phyloP scores from a whole-genome alignment of 2,797 vertebrate genomes.

The Saguinus oedipus region DNA sequence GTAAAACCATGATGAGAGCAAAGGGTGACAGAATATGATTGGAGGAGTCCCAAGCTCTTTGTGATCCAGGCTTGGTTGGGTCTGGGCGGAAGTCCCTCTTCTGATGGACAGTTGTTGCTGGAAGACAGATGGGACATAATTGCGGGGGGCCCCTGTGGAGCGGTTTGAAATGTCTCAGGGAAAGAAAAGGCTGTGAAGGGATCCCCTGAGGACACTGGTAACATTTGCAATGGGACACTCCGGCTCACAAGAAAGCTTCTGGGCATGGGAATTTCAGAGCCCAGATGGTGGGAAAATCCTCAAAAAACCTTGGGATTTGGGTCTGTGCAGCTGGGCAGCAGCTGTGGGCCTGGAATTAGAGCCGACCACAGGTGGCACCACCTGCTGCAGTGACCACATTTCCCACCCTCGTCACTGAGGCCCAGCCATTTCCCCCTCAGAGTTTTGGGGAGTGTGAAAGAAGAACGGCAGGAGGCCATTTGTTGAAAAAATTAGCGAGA shows the following conservation, averaged over 20 bases:
- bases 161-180: slow-evolving; percentile 6
- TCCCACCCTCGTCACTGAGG: neutral
- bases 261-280: slow-evolving; percentile 35
- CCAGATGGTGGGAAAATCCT: slow-evolving; percentile 75
- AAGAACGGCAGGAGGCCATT: neutral
- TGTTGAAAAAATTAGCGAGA: slow-evolving; percentile 33
- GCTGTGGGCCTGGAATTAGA: slow-evolving; percentile 54
- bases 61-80: neutral
- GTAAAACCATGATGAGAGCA: neutral
- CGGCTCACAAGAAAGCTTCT: neutral
- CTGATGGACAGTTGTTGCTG: neutral
- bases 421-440: neutral
- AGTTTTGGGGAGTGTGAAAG: neutral
- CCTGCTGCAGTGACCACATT: neutral
- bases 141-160: rapidly evolving
- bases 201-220: neutral
- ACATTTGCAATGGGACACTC: slow-evolving; percentile 32
- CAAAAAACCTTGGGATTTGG: slow-evolving; percentile 14
- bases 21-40: rapidly evolving
- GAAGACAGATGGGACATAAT: neutral
- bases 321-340: slow-evolving; percentile 59
- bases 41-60: neutral
- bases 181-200: neutral
- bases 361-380: slow-evolving; percentile 56
- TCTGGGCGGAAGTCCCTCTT: neutral